These are phyloP conservation scores for Apodemia mormo DNA, from an alignment of 2,888 invertebrate genomes.

Conservation along the genomic window DNA sequence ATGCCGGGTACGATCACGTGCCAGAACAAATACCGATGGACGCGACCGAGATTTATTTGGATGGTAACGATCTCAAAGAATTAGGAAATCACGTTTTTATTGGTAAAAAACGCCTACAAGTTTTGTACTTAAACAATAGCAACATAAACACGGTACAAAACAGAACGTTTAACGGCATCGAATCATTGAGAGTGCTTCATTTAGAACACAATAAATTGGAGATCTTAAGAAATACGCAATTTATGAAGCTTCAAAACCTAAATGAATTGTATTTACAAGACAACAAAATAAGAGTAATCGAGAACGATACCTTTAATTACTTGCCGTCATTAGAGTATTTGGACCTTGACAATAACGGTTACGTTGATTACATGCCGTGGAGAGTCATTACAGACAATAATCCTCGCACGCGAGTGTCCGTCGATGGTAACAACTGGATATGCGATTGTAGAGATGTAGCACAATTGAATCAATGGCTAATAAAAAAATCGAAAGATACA, in stretches of 20 bases:
- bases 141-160: constrained; percentile 89
- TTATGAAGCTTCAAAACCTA: constrained; percentile 87
- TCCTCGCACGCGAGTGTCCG: constrained; percentile 85
- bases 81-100: constrained; percentile 93
- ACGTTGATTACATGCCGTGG: constrained; percentile 89
- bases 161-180: constrained; percentile 91
- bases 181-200: constrained; percentile 87
- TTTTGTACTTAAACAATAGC: constrained; percentile 89
- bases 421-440: constrained; percentile 91
- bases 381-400: constrained; percentile 85
- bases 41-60: constrained; percentile 92
- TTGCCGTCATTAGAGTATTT: constrained; percentile 87
- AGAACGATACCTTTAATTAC: constrained; percentile 88
- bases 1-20: constrained; percentile 86
- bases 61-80: constrained; percentile 90
- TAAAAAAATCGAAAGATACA: constrained; percentile 85
- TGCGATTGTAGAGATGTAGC: constrained; percentile 89
- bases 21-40: constrained; percentile 93
- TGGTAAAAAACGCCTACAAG: constrained; percentile 90
- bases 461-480: constrained; percentile 86
- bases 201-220: constrained; percentile 89
- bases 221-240: constrained; percentile 88
- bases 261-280: constrained; percentile 89
- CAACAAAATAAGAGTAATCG: constrained; percentile 87
- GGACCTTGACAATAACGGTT: constrained; percentile 88